A percentile compares a stretch with the other conserved stretches of the same genome.
Conservation (phyloP, 2,113 vertebrate species). For the Salvator merianae region DNA sequence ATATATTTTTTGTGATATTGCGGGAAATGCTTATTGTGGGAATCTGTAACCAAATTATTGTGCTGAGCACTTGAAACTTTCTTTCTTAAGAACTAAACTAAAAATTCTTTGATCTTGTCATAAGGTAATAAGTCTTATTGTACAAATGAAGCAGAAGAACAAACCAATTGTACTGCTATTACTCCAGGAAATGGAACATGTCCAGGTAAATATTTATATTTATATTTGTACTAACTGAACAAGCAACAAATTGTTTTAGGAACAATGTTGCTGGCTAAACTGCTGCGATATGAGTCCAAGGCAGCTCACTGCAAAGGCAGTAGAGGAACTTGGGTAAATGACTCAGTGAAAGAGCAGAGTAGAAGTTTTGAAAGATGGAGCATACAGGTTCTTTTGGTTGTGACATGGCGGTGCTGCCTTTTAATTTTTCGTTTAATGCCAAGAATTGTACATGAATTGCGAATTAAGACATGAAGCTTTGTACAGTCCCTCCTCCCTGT, state of each 20-base stretch:
- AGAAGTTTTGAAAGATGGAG: neutral
- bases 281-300: neutral
- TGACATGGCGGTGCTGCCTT: neutral
- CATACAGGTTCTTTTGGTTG: neutral
- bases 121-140: rapidly evolving
- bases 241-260: neutral
- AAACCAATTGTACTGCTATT: rapidly evolving
- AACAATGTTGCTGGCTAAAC: neutral
- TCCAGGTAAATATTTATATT: slow-evolving; percentile 39
- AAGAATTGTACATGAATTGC: too few relatives aligned
- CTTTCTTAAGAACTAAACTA: neutral
- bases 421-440: neutral
- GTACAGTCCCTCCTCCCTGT: too few relatives aligned
- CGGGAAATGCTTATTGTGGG: neutral
- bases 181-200: neutral
- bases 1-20: neutral
- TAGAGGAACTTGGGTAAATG: neutral
- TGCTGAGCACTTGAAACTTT: neutral
- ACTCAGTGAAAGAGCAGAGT: neutral
- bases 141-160: rapidly evolving
- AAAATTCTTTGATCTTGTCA: slow-evolving; percentile 17
- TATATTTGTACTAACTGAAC: neutral
- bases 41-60: neutral
- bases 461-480: neutral
- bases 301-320: neutral